Percentiles rank a stretch among this genome's conserved stretches.
phyloP scores from a whole-genome alignment of 2,113 vertebrate species.

The Gavia stellata region DNA sequence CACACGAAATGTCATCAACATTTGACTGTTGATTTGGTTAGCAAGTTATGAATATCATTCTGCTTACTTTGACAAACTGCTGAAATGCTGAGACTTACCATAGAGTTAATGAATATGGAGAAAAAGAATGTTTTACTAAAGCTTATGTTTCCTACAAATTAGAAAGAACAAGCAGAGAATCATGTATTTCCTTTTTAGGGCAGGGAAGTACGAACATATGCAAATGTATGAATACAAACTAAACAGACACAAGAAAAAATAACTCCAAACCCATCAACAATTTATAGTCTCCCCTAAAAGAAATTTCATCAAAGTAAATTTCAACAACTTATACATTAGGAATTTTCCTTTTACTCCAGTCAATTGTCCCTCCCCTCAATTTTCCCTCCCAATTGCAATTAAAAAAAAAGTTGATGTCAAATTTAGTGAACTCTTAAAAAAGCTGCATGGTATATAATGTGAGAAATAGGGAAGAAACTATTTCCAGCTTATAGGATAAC shows the following conservation, averaged over 20 bases:
- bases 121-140: neutral
- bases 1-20: neutral
- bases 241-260: neutral
- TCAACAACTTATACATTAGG: neutral
- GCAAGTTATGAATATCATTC: neutral
- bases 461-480: neutral
- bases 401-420: neutral
- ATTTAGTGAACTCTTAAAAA: neutral
- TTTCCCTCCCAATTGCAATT: neutral
- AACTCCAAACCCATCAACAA: neutral
- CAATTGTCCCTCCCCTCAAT: neutral
- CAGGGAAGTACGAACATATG: neutral
- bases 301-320: neutral
- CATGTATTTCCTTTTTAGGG: neutral
- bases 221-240: neutral
- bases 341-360: neutral
- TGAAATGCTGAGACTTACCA: neutral
- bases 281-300: neutral
- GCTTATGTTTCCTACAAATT: neutral
- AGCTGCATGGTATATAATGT: neutral
- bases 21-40: slow-evolving; percentile 12
- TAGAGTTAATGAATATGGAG: neutral
- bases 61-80: neutral
- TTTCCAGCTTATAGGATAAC: neutral
- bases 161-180: neutral